Evolutionary conservation across 2,797 vertebrate species (phyloP).

Genomic region (Ctenopoma multispine): DNA sequence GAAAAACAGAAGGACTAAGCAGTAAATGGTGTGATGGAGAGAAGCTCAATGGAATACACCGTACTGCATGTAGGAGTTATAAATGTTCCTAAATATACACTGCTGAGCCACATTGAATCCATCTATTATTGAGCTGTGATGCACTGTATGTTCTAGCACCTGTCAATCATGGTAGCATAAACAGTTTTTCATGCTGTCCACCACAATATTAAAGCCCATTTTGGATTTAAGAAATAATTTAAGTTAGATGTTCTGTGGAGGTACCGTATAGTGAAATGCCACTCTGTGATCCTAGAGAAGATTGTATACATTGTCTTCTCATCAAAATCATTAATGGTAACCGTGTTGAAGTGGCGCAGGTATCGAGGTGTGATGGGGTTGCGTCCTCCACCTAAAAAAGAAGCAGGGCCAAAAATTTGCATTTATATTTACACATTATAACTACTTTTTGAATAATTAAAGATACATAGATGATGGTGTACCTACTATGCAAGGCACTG

Average conservation of each 20-base stretch:
- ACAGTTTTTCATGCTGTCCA: too few species aligned
- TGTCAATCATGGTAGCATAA: too few species aligned
- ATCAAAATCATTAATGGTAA: conserved; percentile 94
- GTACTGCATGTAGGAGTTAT: background rate
- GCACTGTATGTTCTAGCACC: too few species aligned
- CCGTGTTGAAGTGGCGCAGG: conserved; percentile 90
- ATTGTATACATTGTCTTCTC: conserved; percentile 92
- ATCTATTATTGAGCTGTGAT: too few species aligned
- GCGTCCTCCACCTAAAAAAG: conserved; percentile 88
- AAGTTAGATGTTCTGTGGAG: background rate
- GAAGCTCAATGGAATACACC: background rate
- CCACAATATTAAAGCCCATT: background rate
- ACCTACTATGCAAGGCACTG: too few species aligned
- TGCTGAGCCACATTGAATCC: too few species aligned
- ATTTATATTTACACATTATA: too few species aligned
- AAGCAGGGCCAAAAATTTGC: background rate
- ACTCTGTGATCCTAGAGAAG: conserved; percentile 91
- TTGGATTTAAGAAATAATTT: background rate
- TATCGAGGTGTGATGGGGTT: conserved; percentile 91
- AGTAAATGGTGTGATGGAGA: background rate
- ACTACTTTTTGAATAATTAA: background rate
- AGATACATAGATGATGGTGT: background rate
- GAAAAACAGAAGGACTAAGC: background rate
- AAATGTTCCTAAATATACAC: conserved; percentile 6
- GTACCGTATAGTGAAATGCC: conserved; percentile 91